A percentile compares a stretch with the other conserved stretches of the same genome.
phyloP scores from a whole-genome alignment of 2,888 invertebrate species.

The Barypeithes pellucidus region DNA sequence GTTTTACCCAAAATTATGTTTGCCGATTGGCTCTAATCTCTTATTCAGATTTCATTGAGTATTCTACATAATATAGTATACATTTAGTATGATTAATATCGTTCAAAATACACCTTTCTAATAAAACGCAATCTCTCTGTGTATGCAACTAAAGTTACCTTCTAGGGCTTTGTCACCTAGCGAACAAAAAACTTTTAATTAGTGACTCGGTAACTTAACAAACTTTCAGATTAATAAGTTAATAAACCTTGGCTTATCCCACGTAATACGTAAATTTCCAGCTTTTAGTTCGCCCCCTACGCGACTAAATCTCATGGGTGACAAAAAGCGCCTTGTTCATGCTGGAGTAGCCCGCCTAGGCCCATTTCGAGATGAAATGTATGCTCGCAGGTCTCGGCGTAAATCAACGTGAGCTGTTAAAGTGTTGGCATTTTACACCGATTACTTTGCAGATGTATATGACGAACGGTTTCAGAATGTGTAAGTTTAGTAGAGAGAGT shows the following conservation, averaged over 20 bases:
- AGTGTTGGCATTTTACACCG: conserved; percentile 17
- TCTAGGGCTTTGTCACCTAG: background rate
- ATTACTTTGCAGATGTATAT: conserved; percentile 21
- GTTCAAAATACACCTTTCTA: no score
- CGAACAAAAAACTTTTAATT: background rate
- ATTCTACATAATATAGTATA: no score
- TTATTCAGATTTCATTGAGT: no score
- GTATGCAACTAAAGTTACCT: background rate
- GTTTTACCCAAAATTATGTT: no score
- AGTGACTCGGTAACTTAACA: background rate
- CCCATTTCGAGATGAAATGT: conserved; percentile 26
- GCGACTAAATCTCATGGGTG: conserved; percentile 22
- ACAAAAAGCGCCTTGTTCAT: conserved; percentile 24
- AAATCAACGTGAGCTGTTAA: conserved; percentile 30
- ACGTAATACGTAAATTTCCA: conserved; percentile 13
- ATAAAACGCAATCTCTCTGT: no score
- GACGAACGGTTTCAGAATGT: background rate
- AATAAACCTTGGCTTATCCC: conserved; percentile 12
- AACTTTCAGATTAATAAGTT: background rate
- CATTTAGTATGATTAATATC: no score
- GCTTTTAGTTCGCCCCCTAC: background rate
- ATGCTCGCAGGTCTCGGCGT: conserved; percentile 12
- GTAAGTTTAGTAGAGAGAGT: background rate
- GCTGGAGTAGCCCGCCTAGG: conserved; percentile 22
- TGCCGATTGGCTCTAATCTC: no score